These are phyloP conservation scores for Carposina sasakii DNA, from an alignment of 1,140 invertebrate genomes.

Conservation along the genomic window DNA sequence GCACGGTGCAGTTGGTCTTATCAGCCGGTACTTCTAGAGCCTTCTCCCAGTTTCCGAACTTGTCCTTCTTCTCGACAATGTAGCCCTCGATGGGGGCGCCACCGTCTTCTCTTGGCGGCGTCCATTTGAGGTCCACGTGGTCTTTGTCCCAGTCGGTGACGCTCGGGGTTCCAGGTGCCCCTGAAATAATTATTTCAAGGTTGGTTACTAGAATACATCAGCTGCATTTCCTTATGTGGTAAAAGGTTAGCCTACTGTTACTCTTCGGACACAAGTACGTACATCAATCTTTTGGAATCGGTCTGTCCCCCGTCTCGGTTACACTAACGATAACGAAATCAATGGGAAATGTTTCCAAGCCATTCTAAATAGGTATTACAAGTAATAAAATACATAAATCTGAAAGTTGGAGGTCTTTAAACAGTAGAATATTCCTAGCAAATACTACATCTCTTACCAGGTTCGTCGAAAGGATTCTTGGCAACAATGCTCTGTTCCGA, in stretches of 20 bases:
- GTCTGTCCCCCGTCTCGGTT: too few relatives aligned
- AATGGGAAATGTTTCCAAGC: too few relatives aligned
- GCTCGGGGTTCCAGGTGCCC: constrained; percentile 89
- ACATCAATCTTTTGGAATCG: too few relatives aligned
- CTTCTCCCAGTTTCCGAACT: constrained; percentile 95
- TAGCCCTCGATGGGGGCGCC: constrained; percentile 91
- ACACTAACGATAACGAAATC: too few relatives aligned
- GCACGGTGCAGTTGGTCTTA: constrained; percentile 87
- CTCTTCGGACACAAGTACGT: too few relatives aligned
- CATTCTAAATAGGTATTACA: too few relatives aligned
- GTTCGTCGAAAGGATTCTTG: constrained; percentile 98
- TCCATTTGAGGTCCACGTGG: constrained; percentile 92
- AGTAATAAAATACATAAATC: too few relatives aligned
- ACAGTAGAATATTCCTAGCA: too few relatives aligned
- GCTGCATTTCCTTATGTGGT: too few relatives aligned
- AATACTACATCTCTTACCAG: too few relatives aligned
- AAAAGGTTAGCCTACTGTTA: too few relatives aligned
- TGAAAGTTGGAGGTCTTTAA: too few relatives aligned
- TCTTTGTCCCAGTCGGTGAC: constrained; percentile 98
- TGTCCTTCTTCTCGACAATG: constrained; percentile 94
- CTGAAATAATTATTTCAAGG: constrained; percentile 28
- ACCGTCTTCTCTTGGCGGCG: constrained; percentile 85
- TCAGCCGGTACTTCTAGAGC: constrained; percentile 86
- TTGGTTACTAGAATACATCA: not conserved
- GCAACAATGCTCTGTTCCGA: constrained; percentile 90